Evolutionary conservation across 2,888 invertebrate genomes (phyloP), one percentile per base, ranked within the genome.

Genomic region (Neria commutata): DNA sequence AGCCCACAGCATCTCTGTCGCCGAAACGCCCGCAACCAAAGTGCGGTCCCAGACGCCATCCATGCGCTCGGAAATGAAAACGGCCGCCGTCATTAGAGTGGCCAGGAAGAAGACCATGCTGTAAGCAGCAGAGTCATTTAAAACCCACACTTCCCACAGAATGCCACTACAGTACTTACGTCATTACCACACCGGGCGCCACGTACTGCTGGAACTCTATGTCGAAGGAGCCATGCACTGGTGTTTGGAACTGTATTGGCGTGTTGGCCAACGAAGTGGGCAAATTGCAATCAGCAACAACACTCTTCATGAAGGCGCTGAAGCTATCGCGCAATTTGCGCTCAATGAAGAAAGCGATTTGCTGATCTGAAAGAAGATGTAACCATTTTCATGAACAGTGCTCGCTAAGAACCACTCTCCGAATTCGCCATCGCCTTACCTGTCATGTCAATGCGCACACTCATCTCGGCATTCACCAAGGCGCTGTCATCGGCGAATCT

Each of bases 41-140:
- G 91, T 92, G 60, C 95, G 84, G 77, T 95, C 92, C 89, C 95
- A 90, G 63, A 95, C 87, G 3, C 95, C 94, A 77, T 93, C 92
- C 69, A 88, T 85, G 33, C 90, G 86, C 77, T 94, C 94, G 0
- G 89, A 84, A 63, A 94, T 90, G 75, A 94, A 89, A 21, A 92
- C 87, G 1, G 92, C 87, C 0, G 94, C 91, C 0, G 94, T 94
- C 75, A 94, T 87, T 40, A 93, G 87, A 0, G 92, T 89, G 0
- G 94, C 89, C 83, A 95, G 83, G 83, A 95, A 92, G 83, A 92
- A 95, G 34, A 91, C 86, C 71, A 94, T 88, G 24, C 94, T 94
- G 81, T 24, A 81, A 77, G 24, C 25, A 11, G 16, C n/a, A 40
- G 34, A n/a, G n/a, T n/a, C n/a, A n/a, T n/a, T n/a, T n/a, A n/a